Evolutionary conservation across 2,888 invertebrate genomes (phyloP).

Genomic region (Folsomia candida): DNA sequence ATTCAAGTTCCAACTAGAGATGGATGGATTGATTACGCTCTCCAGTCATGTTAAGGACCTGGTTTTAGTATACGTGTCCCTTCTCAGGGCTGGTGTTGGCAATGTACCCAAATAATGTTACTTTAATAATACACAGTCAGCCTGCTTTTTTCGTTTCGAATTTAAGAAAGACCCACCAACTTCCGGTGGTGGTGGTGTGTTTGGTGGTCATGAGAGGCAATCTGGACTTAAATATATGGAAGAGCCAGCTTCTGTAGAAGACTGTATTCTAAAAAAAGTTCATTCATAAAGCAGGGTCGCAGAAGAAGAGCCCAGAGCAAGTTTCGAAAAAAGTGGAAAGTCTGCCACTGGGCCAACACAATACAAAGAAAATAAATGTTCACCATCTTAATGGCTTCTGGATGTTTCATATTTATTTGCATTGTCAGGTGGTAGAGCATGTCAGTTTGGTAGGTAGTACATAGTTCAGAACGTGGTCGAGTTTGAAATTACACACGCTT

Average conservation of each 20-base stretch:
- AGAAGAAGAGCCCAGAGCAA: conserved; percentile 39
- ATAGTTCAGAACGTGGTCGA: too few relatives aligned
- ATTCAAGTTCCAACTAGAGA: neutral
- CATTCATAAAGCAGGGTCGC: conserved; percentile 44
- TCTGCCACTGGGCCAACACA: conserved; percentile 43
- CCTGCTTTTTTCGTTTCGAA: neutral
- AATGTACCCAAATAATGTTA: neutral
- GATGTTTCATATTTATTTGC: too few relatives aligned
- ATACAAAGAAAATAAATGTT: conserved; percentile 9
- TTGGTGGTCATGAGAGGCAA: neutral
- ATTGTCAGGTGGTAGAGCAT: too few relatives aligned
- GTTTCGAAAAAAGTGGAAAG: conserved; percentile 25
- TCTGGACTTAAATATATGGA: conserved; percentile 1
- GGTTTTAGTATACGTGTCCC: neutral
- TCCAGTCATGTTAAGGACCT: neutral
- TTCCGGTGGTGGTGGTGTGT: conserved; percentile 37
- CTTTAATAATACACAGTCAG: conserved; percentile 14
- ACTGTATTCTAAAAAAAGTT: conserved; percentile 19
- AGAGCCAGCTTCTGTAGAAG: conserved; percentile 13
- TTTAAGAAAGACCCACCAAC: conserved; percentile 19
- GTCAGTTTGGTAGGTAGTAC: too few relatives aligned
- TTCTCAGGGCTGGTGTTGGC: neutral
- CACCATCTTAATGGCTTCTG: neutral
- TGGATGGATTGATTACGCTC: conserved; percentile 3
- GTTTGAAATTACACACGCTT: too few relatives aligned